Evolutionary conservation across 2,888 invertebrate species (phyloP), one percentile per base, ranked within the genome.

Genomic region (Fragum whitleyi): DNA sequence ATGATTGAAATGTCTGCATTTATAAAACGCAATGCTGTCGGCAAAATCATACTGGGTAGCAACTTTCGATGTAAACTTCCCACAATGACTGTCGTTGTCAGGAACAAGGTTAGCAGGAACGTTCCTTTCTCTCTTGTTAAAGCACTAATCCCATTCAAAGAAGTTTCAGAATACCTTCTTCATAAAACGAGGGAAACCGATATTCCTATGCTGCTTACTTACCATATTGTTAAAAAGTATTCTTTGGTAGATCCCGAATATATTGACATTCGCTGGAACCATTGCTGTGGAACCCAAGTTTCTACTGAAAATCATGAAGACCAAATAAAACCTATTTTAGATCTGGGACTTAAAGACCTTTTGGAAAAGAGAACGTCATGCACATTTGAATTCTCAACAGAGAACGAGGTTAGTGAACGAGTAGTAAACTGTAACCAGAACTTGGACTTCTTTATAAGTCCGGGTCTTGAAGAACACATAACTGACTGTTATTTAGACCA

Each of bases 51-150:
- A 36, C 14, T 74, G 6, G 74, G 53, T 11, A 29, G 65, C 2
- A 74, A 74, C 67, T 74, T 74, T 21, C 28, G 36, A 36, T 23
- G 29, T 21, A 39, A 74, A n/a, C 11, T 55, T 2, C 53, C 29
- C 14, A 74, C 53, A 23, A 74, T 74, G 74, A 74, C 74, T 14
- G 57, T 67, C 5, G 21, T 53, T 53, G 67, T 74, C 2, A 51
- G 28, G 29, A 74, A 67, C 16, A 55, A 26, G 26, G 74, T 74
- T 65, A 65, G 65, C 55, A 51, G 23, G 36, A 55, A 53, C 6
- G 65, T 65, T 5, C 55, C 74, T 11, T 53, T 65, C 11, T 39
- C 74, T 5, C 2, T 74, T 29, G 51, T 74, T 9, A 36, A 57
- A 23, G 23, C 36, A 26, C 32, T 74, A 7, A 23, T 74, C 19